Percentiles rank a stretch among this genome's conserved stretches.
Conservation (phyloP, 2,888 invertebrate species). For the Lordiphosa andalusiaca region DNA sequence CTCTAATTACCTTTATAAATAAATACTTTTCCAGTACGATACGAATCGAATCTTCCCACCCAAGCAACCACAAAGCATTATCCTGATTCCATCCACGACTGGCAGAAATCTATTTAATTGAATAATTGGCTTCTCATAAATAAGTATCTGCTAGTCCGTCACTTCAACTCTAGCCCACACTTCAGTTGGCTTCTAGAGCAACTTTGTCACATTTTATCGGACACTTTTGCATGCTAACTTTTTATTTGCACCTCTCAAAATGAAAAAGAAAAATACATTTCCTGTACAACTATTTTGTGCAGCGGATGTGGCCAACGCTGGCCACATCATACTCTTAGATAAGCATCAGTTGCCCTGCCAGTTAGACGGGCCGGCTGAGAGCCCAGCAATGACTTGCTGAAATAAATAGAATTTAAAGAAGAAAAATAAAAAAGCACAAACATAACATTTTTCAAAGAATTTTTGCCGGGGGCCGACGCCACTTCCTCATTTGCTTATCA, state of each 20-base stretch:
- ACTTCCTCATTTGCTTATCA: conserved; percentile 68
- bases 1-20: no score
- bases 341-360: conserved; percentile 44
- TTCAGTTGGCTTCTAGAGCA: conserved; percentile 37
- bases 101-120: conserved; percentile 6
- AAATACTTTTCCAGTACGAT: no score
- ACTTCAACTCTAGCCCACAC: neutral
- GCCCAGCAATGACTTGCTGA: conserved; percentile 48
- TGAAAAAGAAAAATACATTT: conserved; percentile 41
- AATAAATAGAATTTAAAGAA: conserved; percentile 30
- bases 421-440: conserved; percentile 27
- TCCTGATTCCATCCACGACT: neutral
- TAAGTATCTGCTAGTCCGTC: conserved; percentile 1
- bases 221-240: conserved; percentile 27
- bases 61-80: no score
- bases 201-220: conserved; percentile 65
- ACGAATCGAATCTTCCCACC: no score
- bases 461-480: conserved; percentile 19
- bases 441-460: conserved; percentile 48
- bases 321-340: conserved; percentile 38
- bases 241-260: conserved; percentile 41
- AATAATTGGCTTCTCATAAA: conserved; percentile 3
- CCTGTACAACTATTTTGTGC: conserved; percentile 54
- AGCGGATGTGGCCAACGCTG: conserved; percentile 51
- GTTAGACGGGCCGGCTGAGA: conserved; percentile 18